phyloP scores from a whole-genome alignment of 1,140 invertebrate genomes.

The Adoxophyes honmai region DNA sequence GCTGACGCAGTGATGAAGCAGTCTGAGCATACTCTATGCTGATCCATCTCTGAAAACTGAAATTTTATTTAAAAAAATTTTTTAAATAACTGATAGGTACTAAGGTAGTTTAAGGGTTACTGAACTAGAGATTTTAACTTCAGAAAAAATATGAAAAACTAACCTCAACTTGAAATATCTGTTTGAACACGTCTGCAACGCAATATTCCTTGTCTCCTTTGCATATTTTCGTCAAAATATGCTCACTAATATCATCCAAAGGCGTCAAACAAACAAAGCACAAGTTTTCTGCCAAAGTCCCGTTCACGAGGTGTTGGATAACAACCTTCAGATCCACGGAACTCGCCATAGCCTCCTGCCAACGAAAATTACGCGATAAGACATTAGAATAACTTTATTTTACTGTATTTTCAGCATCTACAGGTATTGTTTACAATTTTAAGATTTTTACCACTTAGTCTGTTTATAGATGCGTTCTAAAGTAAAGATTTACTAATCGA shows the following conservation, averaged over 20 bases:
- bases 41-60: slow-evolving; percentile 40
- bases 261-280: slow-evolving; percentile 53
- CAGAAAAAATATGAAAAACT: slow-evolving; percentile 16
- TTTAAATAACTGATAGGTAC: too few relatives aligned
- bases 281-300: slow-evolving; percentile 46
- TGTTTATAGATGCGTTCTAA: slow-evolving; percentile 45
- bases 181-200: slow-evolving; percentile 47
- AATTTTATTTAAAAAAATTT: too few relatives aligned
- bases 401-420: not conserved
- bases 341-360: slow-evolving; percentile 35
- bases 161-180: slow-evolving; percentile 51
- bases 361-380: slow-evolving; percentile 14
- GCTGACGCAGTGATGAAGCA: slow-evolving; percentile 47
- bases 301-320: slow-evolving; percentile 54
- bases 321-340: slow-evolving; percentile 42
- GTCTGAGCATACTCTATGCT: slow-evolving; percentile 50
- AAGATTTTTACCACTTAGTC: slow-evolving; percentile 32
- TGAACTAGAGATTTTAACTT: too few relatives aligned
- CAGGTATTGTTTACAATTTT: slow-evolving; percentile 6
- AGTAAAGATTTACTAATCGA: not conserved
- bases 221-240: slow-evolving; percentile 51
- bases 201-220: slow-evolving; percentile 52
- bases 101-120: too few relatives aligned
- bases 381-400: slow-evolving; percentile 19
- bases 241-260: slow-evolving; percentile 37